Evolutionary conservation across 2,797 vertebrate species (phyloP), one percentile per base, ranked within the genome.

Genomic region (Cetoscarus ocellatus): DNA sequence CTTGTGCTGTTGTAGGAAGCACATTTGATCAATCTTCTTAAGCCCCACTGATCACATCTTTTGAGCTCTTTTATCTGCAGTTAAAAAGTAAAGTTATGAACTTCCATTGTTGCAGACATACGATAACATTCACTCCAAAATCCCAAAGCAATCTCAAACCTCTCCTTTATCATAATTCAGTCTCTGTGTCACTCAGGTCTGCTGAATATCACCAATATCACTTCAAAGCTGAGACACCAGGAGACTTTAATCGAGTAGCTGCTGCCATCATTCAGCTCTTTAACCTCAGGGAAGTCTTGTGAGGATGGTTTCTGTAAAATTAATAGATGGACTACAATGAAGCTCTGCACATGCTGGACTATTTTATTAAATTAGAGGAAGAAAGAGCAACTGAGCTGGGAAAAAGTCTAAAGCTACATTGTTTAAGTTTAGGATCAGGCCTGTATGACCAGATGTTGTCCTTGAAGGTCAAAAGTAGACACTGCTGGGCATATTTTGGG

Each of bases 151-250:
- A 82, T 86, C 71, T 81, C 12, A 47, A 66, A 63, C 66, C 60
- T 75, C 68, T 56, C 57, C 55, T 79, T 84, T 77, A 86, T 84
- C 79, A 65, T 66, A 75, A 84, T 84, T 83, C 49, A 45, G n/a
- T 60, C 76, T n/a, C 43, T 0, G 70, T 72, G 65, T 71, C 59
- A 40, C 71, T 66, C 74, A 68, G 66, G 70, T 73, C 69, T 69
- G 54, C 67, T 71, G 84, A 82, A 83, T 84, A 73, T 79, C 69
- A 80, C 81, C 75, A 75, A 44, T 5, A 40, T 27, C 27, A 82
- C 86, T 90, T 90, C 80, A 88, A 86, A 90, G 86, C 67, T 7
- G 38, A 80, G 58, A 73, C 70, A 43, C n/a, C 27, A 73, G 66
- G 64, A 52, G 68, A 72, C 79, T 78, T 82, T 84, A 75, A 88